Conservation (phyloP, 2,113 vertebrate genomes). For the Piprites chloris region DNA sequence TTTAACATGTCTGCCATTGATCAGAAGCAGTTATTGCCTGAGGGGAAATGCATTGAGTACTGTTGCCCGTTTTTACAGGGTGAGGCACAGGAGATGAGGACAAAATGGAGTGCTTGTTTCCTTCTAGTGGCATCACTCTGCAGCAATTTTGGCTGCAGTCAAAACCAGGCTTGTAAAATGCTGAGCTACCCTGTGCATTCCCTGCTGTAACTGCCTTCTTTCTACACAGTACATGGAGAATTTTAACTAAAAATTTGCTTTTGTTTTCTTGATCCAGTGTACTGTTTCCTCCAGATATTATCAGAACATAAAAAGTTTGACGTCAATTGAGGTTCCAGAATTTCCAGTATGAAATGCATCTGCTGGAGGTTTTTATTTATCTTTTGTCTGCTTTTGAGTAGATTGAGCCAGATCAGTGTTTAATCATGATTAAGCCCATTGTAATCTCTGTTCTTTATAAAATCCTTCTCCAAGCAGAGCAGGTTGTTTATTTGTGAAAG, state of each 20-base stretch:
- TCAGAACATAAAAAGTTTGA: slow-evolving; percentile 51
- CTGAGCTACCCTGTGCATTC: neutral
- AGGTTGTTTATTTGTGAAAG: slow-evolving; percentile 41
- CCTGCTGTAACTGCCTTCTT: neutral
- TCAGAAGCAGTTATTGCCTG: neutral
- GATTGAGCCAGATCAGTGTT: slow-evolving; percentile 53
- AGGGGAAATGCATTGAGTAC: neutral
- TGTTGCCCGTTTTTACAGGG: neutral
- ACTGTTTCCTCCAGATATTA: slow-evolving; percentile 51
- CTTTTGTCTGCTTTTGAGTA: slow-evolving; percentile 44
- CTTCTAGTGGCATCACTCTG: neutral
- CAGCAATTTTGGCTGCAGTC: neutral
- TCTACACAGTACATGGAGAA: neutral
- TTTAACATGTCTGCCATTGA: neutral
- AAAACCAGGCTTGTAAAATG: neutral
- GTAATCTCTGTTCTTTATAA: slow-evolving; percentile 31
- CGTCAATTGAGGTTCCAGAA: slow-evolving; percentile 48
- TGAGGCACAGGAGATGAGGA: neutral
- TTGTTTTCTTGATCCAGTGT: slow-evolving; percentile 30
- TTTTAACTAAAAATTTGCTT: slow-evolving; percentile 43
- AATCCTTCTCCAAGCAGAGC: slow-evolving; percentile 19
- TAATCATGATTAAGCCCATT: slow-evolving; percentile 55
- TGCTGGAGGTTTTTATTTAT: slow-evolving; percentile 52
- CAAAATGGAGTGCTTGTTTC: neutral
- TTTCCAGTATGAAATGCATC: slow-evolving; percentile 53